Evolutionary conservation across 2,888 invertebrate genomes (phyloP).

Genomic region (Drosophila infuscata): DNA sequence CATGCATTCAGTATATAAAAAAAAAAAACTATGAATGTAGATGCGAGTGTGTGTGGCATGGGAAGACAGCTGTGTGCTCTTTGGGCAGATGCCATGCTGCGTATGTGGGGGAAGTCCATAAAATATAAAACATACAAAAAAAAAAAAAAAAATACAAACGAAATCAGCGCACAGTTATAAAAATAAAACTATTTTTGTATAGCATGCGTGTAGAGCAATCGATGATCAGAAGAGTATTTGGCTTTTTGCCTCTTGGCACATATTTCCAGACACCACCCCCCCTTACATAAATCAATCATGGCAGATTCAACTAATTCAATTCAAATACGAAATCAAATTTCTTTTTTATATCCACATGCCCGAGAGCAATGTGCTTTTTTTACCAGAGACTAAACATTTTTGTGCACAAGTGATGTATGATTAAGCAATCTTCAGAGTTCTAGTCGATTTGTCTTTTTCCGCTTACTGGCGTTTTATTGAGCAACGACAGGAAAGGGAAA

Average conservation of each 20-base stretch:
- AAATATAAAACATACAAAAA: slow-evolving; percentile 44
- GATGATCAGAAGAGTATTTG: slow-evolving; percentile 45
- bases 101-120: slow-evolving; percentile 79
- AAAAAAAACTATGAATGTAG: slow-evolving; percentile 5
- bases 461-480: slow-evolving; percentile 85
- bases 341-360: slow-evolving; percentile 7
- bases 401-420: slow-evolving; percentile 13
- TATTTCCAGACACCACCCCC: slow-evolving; percentile 63
- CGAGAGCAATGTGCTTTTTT: slow-evolving; percentile 57
- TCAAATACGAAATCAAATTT: slow-evolving; percentile 36
- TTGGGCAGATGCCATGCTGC: slow-evolving; percentile 72
- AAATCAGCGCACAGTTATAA: slow-evolving; percentile 77
- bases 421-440: slow-evolving; percentile 63
- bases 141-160: slow-evolving; percentile 40
- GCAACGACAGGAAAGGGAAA: slow-evolving; percentile 85
- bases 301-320: slow-evolving; percentile 72
- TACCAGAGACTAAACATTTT: slow-evolving; percentile 9
- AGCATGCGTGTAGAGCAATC: slow-evolving; percentile 61
- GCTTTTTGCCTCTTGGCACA: slow-evolving; percentile 67
- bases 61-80: slow-evolving; percentile 73
- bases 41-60: slow-evolving; percentile 50
- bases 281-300: slow-evolving; percentile 72
- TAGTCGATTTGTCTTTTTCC: slow-evolving; percentile 86
- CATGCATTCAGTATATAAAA: slow-evolving; percentile 17
- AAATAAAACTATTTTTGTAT: slow-evolving; percentile 75